These are phyloP conservation scores for Centropyge bicolor DNA, from an alignment of 2,797 vertebrate species.

Conservation along the genomic window DNA sequence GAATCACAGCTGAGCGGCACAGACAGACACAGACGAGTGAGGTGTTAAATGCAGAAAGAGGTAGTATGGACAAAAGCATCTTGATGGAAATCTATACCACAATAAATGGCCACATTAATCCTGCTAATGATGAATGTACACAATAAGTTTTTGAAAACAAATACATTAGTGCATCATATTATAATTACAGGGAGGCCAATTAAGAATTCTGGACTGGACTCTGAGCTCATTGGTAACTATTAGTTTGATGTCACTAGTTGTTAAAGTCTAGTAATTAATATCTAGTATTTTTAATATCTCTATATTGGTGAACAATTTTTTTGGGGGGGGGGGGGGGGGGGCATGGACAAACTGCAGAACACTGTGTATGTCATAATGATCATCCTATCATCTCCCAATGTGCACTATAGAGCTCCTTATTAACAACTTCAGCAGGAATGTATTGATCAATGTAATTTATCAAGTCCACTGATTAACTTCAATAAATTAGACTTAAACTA, in stretches of 20 bases:
- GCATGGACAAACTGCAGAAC: neutral
- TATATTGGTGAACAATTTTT: too few species aligned
- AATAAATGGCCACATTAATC: neutral
- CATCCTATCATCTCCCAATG: neutral
- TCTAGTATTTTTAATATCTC: too few species aligned
- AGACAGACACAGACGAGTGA: neutral
- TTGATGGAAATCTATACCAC: slow-evolving; percentile 1
- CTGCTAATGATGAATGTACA: neutral
- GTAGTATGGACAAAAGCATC: neutral
- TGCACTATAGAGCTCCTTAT: neutral
- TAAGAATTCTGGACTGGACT: neutral
- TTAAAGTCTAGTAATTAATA: too few species aligned
- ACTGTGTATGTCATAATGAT: slow-evolving; percentile 1
- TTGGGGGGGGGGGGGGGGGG: too few species aligned
- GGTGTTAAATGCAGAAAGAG: neutral
- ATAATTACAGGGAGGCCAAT: neutral
- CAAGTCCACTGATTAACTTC: slow-evolving; percentile 13
- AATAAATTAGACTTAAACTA: slow-evolving; percentile 19
- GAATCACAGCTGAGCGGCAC: neutral
- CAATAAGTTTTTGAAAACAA: neutral
- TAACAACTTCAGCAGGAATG: slow-evolving; percentile 16
- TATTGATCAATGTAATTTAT: slow-evolving; percentile 42
- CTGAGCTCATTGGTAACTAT: neutral
- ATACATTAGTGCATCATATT: neutral
- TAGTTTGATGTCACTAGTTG: slow-evolving; percentile 4